These are phyloP conservation scores for Cepaea hortensis DNA, from an alignment of 2,888 invertebrate genomes.

Conservation along the genomic window DNA sequence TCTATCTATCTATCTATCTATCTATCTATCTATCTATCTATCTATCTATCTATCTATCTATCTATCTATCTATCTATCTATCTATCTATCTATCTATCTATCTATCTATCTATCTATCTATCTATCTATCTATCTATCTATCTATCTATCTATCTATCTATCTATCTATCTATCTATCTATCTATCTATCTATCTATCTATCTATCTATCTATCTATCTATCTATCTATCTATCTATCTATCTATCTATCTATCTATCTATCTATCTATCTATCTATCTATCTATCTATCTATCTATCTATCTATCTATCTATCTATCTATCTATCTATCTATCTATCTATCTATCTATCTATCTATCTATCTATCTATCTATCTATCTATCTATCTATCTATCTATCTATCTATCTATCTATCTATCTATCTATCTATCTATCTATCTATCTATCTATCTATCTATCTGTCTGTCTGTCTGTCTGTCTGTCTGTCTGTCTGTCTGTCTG, in stretches of 20 bases:
- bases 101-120: constrained; percentile 3
- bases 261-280: neutral
- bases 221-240: constrained; percentile 6
- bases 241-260: neutral
- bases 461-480: no score
- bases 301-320: neutral
- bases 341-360: neutral
- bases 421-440: neutral
- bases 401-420: neutral
- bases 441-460: neutral
- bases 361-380: neutral
- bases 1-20: no score
- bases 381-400: neutral
- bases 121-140: constrained; percentile 6
- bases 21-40: no score
- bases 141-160: constrained; percentile 1
- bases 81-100: neutral
- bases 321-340: no score
- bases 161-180: neutral
- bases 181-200: neutral
- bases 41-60: neutral
- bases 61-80: neutral
- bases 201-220: neutral
- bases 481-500: no score
- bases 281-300: neutral